Base-by-base conservation (phyloP, 2,113 vertebrate species). In the Irena cyanogastra region DNA sequence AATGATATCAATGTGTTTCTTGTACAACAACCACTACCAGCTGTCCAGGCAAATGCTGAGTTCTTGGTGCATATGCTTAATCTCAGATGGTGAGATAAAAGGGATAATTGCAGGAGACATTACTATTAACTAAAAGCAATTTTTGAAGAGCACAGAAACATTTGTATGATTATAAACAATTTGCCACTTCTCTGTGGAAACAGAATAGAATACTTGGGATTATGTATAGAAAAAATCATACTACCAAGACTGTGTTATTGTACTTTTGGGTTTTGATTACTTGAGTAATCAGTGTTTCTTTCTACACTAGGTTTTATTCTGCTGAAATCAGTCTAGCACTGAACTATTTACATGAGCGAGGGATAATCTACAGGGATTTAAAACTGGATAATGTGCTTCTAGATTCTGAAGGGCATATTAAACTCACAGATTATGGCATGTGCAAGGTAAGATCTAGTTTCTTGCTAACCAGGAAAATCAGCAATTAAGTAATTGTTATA, bases 341-440 rank as follows among this genome's bases (percentile, higher is more conserved):
- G 97, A 99, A 99, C 98, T 99, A 99, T 97, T 99, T 99, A 97
- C 99, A 99, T 85, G 99, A 99, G 95, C 98, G 98, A 91, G 99
- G 99, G 74, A 99, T 99, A 97, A 99, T 99, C 98, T 99, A 99
- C 97, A 98, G 99, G 98, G 99, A 99, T 96, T 98, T 99, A 97
- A 99, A 99, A 96, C 97, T 99, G 97, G 99, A 99, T 98, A 99
- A 99, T 68, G 99, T 99, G 52, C 98, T 99, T 27, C 97, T 99
- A 86, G 99, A 99, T 95, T 99, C 99, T 24, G 99, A 99, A 97
- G 99, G 99, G 82, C 99, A 99, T 98, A 99, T 99, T 97, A 99
- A 99, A 97, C 99, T 99, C 76, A 99, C 99, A 86, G 99, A 99
- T 97, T 99, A 99, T 33, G 99, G 99, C 98, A 99, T 99, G 99